A percentile compares a stretch with the other conserved stretches of the same genome.
Conservation (phyloP, 2,113 vertebrate genomes). For the Herpetotheres cachinnans region DNA sequence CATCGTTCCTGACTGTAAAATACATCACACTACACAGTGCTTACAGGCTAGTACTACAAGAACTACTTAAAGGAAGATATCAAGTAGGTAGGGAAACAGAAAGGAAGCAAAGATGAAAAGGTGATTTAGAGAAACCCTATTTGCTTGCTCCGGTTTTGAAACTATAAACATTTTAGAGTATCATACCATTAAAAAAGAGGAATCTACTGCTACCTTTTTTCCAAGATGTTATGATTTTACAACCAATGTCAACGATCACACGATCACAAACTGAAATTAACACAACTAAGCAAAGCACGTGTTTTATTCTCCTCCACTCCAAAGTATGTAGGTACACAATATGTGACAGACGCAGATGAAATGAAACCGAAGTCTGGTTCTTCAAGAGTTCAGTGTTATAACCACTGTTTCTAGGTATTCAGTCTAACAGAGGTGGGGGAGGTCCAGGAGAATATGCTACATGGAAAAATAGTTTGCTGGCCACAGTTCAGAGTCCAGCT, state of each 20-base stretch:
- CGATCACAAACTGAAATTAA: background rate
- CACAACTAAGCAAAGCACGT: accelerated
- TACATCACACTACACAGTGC: too few species aligned
- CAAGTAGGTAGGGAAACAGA: background rate
- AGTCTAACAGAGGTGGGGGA: background rate
- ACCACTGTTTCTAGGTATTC: background rate
- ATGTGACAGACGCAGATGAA: background rate
- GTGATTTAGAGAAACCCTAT: background rate
- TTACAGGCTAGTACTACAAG: background rate
- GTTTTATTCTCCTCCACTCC: background rate
- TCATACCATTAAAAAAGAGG: background rate
- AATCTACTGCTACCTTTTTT: background rate
- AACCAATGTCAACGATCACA: background rate
- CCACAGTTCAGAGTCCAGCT: background rate
- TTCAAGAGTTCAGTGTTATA: background rate
- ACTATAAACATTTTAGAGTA: background rate
- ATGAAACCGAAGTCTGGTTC: background rate
- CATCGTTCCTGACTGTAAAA: background rate
- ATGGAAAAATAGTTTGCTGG: background rate
- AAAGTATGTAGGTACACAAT: background rate
- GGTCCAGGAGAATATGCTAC: background rate
- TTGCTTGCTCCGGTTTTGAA: background rate
- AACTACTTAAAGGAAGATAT: background rate
- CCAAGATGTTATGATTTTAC: background rate
- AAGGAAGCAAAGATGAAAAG: background rate